Base-by-base conservation (phyloP, 2,113 vertebrate genomes). In the Oriolus oriolus region DNA sequence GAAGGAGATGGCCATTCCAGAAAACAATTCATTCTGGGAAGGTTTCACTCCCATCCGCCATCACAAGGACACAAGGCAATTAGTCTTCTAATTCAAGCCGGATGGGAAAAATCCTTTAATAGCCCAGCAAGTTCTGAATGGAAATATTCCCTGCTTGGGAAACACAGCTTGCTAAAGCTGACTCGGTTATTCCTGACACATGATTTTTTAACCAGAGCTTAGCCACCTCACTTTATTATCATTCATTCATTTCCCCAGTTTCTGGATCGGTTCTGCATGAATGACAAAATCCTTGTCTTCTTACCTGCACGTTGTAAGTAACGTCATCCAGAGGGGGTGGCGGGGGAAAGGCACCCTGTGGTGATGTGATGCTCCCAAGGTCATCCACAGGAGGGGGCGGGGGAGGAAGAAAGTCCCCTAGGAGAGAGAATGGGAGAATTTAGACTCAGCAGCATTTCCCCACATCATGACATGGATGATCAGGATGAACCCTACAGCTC, bases 351-450 rank as follows among this genome's bases (percentile, higher is more conserved):
- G 92, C 94, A 69, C 95, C 96, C 41, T 97, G 88, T 23, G 98
- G 60, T 5, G 98, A 96, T 2, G 96, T 94, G 70, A 98, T 82
- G 74, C 94, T 96, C 14, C 97, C 95, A 1, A 97, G 95, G 12
- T 99, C 98, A 66, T 98, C 97, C 8, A 95, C 90, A 71, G 98
- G 98, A 87, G 98, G 98, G 16, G 98, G 98, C 0, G 98, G 99
- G 30, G 98, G 98, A 53, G 97, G 97, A 49, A 96, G 95, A 12
- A 96, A 99, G 93, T 99, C 99, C 20, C 93, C 98, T 98, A 96
- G 71, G 88, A 82, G 26, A 95, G 27, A 94, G 20, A 91, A 84
- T 14, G 54, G 41, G 37, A 94, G 35, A 88, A 69, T 33, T 94
- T 28, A 82, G n/a, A n/a, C 23, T 76, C 39, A 39, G 8, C 54